Evolutionary conservation across 2,113 vertebrate species (phyloP).

Genomic region (Morone chrysops): DNA sequence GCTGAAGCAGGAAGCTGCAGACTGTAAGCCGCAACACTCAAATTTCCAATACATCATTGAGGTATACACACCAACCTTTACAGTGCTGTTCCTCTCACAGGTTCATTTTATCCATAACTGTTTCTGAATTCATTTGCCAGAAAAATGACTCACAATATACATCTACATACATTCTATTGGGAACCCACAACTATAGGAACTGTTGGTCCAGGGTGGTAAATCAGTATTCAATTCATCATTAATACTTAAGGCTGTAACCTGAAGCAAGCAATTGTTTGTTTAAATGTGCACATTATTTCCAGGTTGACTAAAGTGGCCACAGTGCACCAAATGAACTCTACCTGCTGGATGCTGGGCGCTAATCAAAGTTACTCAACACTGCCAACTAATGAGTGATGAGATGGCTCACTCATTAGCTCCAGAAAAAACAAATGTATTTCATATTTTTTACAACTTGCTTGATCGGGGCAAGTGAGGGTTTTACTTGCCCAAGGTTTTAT

Average conservation of each 20-base stretch:
- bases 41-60: background rate
- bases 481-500: too few species aligned
- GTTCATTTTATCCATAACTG: background rate
- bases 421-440: too few species aligned
- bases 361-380: too few species aligned
- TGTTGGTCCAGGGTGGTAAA: background rate
- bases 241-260: background rate
- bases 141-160: background rate
- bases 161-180: too few species aligned
- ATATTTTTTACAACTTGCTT: too few species aligned
- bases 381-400: too few species aligned
- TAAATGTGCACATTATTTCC: too few species aligned
- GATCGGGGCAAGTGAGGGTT: too few species aligned
- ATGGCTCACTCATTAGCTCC: too few species aligned
- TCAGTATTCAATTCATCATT: background rate
- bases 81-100: accelerated
- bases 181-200: background rate
- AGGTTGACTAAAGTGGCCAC: too few species aligned
- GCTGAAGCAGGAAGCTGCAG: background rate
- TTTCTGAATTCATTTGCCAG: background rate
- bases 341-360: too few species aligned
- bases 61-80: background rate
- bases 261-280: background rate
- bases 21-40: background rate
- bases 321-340: too few species aligned